Conservation (phyloP, 2,113 vertebrate genomes). For the Phalacrocorax pelagicus region DNA sequence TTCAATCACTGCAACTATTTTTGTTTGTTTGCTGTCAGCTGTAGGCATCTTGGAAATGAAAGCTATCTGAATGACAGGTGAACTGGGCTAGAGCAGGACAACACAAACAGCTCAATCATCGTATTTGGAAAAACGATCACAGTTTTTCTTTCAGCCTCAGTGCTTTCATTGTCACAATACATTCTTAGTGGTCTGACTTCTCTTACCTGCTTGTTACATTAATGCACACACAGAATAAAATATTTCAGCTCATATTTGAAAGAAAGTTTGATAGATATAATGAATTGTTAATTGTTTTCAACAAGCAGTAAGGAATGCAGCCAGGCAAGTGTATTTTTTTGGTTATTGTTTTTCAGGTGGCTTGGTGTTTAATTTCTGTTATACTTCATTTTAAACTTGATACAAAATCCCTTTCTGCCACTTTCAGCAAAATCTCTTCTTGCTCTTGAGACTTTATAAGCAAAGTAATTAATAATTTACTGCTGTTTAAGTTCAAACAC, state of each 20-base stretch:
- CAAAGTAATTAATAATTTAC: constrained; percentile 25
- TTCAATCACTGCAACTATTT: neutral
- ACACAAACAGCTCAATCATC: neutral
- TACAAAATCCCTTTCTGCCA: neutral
- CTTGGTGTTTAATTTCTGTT: constrained; percentile 18
- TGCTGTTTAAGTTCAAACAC: constrained; percentile 34
- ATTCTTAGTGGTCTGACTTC: neutral
- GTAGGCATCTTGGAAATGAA: neutral
- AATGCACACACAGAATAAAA: neutral
- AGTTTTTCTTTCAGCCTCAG: neutral
- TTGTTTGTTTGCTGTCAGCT: neutral
- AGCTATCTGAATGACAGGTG: neutral
- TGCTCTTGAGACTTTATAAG: neutral
- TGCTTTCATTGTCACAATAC: neutral
- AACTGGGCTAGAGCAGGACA: neutral
- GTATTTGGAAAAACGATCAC: neutral
- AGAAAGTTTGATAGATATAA: neutral
- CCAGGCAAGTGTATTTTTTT: neutral
- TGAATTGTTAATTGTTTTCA: neutral
- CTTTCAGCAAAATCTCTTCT: neutral
- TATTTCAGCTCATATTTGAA: neutral
- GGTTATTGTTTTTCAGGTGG: neutral
- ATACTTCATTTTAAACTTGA: neutral
- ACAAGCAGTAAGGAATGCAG: neutral
- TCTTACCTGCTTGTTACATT: neutral